phyloP scores from a whole-genome alignment of 2,888 invertebrate species.

The Trachelus troglodyta region DNA sequence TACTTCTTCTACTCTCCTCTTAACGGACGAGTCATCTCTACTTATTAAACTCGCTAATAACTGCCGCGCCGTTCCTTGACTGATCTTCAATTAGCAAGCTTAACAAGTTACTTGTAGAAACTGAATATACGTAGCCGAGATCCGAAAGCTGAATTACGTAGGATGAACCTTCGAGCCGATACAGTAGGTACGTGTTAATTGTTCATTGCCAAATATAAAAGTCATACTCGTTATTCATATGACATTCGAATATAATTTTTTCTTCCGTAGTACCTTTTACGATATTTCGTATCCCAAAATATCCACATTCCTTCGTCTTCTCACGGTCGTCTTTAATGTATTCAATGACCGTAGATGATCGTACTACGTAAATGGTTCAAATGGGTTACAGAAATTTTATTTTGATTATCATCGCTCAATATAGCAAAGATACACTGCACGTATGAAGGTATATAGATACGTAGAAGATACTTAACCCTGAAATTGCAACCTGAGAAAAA shows the following conservation, averaged over 20 bases:
- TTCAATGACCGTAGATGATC: not conserved
- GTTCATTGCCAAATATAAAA: not conserved
- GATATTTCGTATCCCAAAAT: not conserved
- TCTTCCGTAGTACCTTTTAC: not conserved
- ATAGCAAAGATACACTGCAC: not conserved
- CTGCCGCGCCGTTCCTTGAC: slow-evolving; percentile 25
- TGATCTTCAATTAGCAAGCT: slow-evolving; percentile 17
- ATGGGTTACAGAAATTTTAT: not conserved
- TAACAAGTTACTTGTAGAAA: slow-evolving; percentile 35
- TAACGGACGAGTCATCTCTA: slow-evolving; percentile 16
- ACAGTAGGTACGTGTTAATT: not conserved
- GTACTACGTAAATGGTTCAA: not conserved
- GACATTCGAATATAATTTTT: not conserved
- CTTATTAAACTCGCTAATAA: slow-evolving; percentile 42
- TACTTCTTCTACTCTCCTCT: not conserved
- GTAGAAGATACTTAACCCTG: not conserved
- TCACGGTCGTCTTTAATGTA: not conserved
- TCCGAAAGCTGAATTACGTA: not conserved
- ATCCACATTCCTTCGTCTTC: not conserved
- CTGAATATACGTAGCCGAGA: not conserved
- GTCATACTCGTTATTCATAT: not conserved
- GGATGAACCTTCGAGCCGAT: not conserved
- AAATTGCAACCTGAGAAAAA: not conserved
- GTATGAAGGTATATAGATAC: not conserved
- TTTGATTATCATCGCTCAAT: no score